Conservation (phyloP, 2,888 invertebrate species). For the Linhomoeus sp. region DNA sequence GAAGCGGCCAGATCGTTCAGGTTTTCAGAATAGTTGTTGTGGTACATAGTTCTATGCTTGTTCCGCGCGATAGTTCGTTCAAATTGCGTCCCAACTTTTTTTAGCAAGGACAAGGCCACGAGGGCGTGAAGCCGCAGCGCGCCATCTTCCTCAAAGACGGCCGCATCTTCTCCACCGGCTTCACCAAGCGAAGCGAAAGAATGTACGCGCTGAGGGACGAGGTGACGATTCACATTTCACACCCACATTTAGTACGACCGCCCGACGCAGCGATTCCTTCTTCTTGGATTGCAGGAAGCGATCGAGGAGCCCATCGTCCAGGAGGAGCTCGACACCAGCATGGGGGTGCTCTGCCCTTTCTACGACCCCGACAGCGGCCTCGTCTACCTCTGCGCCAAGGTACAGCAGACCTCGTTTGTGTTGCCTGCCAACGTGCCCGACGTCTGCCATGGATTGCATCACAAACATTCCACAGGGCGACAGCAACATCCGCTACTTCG, state of each 20-base stretch:
- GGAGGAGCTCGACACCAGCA: conserved; percentile 37
- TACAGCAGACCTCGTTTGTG: no score
- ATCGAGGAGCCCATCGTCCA: conserved; percentile 26
- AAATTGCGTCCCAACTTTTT: no score
- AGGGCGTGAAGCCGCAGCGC: conserved; percentile 48
- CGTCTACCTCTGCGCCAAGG: conserved; percentile 52
- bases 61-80: neutral
- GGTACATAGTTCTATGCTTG: conserved; percentile 25
- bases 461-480: conserved; percentile 70
- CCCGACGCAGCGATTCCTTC: neutral
- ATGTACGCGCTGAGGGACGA: conserved; percentile 62
- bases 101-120: conserved; percentile 63
- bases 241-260: neutral
- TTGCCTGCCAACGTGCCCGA: no score
- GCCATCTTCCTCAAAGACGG: conserved; percentile 57
- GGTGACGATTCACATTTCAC: conserved; percentile 20
- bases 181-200: conserved; percentile 75
- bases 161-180: conserved; percentile 67
- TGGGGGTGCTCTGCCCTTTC: conserved; percentile 64
- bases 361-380: conserved; percentile 78
- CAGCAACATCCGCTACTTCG: conserved; percentile 81
- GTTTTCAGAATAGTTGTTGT: conserved; percentile 32
- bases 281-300: conserved; percentile 18
- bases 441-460: no score
- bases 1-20: conserved; percentile 42